phyloP scores from a whole-genome alignment of 30 jellyfish, hydroid and myxozoan species.

The Catostylus mosaicus region DNA sequence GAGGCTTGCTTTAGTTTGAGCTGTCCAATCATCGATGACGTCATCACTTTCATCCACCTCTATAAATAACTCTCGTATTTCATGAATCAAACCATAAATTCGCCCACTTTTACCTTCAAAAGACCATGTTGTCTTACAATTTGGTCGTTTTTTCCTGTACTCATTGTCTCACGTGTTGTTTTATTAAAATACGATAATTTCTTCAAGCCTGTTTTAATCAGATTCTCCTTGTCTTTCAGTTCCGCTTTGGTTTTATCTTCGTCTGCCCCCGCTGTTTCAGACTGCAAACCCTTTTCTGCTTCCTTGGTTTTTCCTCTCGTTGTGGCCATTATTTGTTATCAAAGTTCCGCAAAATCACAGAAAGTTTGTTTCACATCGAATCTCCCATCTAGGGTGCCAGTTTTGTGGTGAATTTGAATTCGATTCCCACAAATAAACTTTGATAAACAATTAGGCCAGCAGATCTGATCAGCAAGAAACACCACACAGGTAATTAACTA shows the following conservation, averaged over 20 bases:
- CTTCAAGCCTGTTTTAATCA: conserved; percentile 20
- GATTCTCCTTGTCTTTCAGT: conserved; percentile 9
- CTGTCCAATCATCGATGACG: conserved; percentile 40
- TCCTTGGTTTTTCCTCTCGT: conserved; percentile 58
- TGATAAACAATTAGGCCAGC: no score
- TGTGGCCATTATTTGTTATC: conserved; percentile 37
- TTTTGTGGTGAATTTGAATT: conserved; percentile 50
- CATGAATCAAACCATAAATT: conserved; percentile 50
- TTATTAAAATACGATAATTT: conserved; percentile 41
- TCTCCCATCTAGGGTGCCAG: conserved; percentile 77
- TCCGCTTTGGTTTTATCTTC: conserved; percentile 3
- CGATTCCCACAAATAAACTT: no score
- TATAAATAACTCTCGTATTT: conserved; percentile 34
- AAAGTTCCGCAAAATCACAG: conserved; percentile 6
- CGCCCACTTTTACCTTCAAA: conserved; percentile 34
- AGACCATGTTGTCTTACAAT: conserved; percentile 31
- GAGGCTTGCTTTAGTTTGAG: not conserved
- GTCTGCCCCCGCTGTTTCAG: not conserved
- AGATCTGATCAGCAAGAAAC: no score
- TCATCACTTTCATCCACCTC: conserved; percentile 44
- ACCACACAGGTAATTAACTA: no score
- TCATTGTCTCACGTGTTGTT: conserved; percentile 15
- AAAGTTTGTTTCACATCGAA: no score
- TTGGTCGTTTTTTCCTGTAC: conserved; percentile 4
- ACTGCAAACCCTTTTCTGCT: not conserved